phyloP scores from a whole-genome alignment of 2,888 invertebrate species.

The Sceliomorpha sp. region DNA sequence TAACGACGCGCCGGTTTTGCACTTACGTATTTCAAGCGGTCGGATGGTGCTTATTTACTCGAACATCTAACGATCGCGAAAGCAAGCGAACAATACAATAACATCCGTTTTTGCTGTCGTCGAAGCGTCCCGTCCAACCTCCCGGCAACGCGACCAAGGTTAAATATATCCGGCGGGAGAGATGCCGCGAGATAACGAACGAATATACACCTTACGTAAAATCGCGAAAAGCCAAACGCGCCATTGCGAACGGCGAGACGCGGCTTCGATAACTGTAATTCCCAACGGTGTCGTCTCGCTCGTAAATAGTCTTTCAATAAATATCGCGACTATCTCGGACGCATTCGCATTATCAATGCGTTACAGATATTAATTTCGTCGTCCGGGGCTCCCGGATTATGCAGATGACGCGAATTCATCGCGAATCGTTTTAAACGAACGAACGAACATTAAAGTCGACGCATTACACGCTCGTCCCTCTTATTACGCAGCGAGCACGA shows the following conservation, averaged over 20 bases:
- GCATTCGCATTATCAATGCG: slow-evolving; percentile 24
- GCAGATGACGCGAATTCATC: slow-evolving; percentile 39
- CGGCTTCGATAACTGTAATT: slow-evolving; percentile 26
- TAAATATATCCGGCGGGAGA: slow-evolving; percentile 8
- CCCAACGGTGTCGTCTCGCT: slow-evolving; percentile 11
- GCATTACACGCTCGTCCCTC: slow-evolving; percentile 8
- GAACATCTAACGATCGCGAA: no score
- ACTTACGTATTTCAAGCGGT: no score
- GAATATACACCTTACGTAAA: slow-evolving; percentile 14
- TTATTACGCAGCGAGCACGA: slow-evolving; percentile 19
- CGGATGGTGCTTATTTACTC: no score
- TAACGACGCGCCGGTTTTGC: no score
- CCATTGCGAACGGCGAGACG: slow-evolving; percentile 16
- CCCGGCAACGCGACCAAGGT: neutral
- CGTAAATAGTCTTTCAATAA: slow-evolving; percentile 24
- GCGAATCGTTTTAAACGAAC: slow-evolving; percentile 10
- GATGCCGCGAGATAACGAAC: slow-evolving; percentile 18
- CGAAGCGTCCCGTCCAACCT: neutral
- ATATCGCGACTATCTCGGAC: slow-evolving; percentile 13
- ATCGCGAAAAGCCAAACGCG: slow-evolving; percentile 7
- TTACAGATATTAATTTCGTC: slow-evolving; percentile 24
- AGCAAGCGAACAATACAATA: slow-evolving; percentile 2
- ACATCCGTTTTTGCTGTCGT: slow-evolving; percentile 8
- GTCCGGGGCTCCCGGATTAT: slow-evolving; percentile 19
- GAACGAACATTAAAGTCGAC: slow-evolving; percentile 12